Conservation (phyloP, 2,113 vertebrate species). For the Perca schrenkii region DNA sequence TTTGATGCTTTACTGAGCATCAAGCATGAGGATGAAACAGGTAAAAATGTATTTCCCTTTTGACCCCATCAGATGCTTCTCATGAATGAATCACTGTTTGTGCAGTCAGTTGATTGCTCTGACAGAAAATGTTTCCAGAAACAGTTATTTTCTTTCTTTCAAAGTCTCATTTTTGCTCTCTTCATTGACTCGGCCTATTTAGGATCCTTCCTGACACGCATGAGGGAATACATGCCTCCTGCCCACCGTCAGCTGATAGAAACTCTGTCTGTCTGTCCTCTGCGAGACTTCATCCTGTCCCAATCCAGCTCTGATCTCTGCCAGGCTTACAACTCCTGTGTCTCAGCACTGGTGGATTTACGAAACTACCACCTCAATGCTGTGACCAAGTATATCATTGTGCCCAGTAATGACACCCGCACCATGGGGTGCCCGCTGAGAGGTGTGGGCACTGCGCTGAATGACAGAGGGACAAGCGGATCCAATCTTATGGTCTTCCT, state of each 20-base stretch:
- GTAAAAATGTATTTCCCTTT: slow-evolving; percentile 64
- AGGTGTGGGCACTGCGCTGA: slow-evolving; percentile 49
- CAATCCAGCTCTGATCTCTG: slow-evolving; percentile 56
- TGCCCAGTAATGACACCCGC: slow-evolving; percentile 57
- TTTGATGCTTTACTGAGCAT: slow-evolving; percentile 83
- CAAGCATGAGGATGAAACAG: slow-evolving; percentile 58
- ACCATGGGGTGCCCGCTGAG: slow-evolving; percentile 9
- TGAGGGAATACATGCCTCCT: slow-evolving; percentile 89
- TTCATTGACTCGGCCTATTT: slow-evolving; percentile 67
- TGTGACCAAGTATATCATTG: slow-evolving; percentile 85
- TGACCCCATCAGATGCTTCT: slow-evolving; percentile 36
- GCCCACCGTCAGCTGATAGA: slow-evolving; percentile 85
- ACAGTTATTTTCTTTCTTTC: slow-evolving; percentile 43
- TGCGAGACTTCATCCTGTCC: slow-evolving; percentile 71
- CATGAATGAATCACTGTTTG: slow-evolving; percentile 47
- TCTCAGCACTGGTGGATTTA: slow-evolving; percentile 80
- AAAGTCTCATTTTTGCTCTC: slow-evolving; percentile 19
- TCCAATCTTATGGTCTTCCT: slow-evolving; percentile 85
- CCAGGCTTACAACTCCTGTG: slow-evolving; percentile 83
- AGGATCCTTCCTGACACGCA: slow-evolving; percentile 83
- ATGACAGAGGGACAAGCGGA: slow-evolving; percentile 84
- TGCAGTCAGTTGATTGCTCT: slow-evolving; percentile 36
- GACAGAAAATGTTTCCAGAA: slow-evolving; percentile 34
- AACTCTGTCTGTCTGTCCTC: slow-evolving; percentile 59
- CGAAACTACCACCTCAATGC: slow-evolving; percentile 85